Conservation (phyloP, 37 sponge, comb jelly and placozoan species). For the Ianthella basta region DNA sequence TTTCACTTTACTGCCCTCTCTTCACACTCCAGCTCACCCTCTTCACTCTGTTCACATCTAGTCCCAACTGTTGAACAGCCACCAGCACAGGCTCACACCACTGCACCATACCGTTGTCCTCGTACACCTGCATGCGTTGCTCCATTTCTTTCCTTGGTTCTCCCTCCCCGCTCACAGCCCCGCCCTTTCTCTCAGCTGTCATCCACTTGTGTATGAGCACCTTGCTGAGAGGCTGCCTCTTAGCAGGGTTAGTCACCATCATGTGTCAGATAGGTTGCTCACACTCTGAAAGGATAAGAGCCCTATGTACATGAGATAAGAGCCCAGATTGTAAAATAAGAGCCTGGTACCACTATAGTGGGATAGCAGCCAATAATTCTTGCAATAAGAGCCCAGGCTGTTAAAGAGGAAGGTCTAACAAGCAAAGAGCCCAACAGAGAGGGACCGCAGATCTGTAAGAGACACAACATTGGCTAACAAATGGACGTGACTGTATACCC, state of each 20-base stretch:
- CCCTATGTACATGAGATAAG: neutral
- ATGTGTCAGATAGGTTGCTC: constrained; percentile 79
- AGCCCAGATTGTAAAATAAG: too few species aligned
- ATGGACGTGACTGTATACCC: too few species aligned
- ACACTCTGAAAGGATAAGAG: constrained; percentile 62
- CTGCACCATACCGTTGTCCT: constrained; percentile 38
- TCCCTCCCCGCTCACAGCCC: neutral
- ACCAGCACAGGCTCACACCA: constrained; percentile 79
- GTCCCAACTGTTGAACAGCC: constrained; percentile 39
- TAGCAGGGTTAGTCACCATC: constrained; percentile 79
- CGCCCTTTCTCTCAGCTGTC: constrained; percentile 27
- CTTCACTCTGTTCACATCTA: neutral
- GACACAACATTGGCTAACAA: too few species aligned
- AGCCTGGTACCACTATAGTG: neutral
- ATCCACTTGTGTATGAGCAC: constrained; percentile 88
- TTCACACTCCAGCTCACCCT: constrained; percentile 68
- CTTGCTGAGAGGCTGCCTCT: constrained; percentile 61
- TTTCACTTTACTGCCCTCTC: too few species aligned
- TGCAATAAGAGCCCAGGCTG: neutral
- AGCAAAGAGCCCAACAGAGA: too few species aligned
- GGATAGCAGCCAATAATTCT: neutral
- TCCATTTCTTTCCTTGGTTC: neutral
- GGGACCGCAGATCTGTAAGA: too few species aligned
- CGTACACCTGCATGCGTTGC: constrained; percentile 6
- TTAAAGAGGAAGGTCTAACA: too few species aligned